Conservation (phyloP, 1,140 invertebrate species). For the Linepithema humile region DNA sequence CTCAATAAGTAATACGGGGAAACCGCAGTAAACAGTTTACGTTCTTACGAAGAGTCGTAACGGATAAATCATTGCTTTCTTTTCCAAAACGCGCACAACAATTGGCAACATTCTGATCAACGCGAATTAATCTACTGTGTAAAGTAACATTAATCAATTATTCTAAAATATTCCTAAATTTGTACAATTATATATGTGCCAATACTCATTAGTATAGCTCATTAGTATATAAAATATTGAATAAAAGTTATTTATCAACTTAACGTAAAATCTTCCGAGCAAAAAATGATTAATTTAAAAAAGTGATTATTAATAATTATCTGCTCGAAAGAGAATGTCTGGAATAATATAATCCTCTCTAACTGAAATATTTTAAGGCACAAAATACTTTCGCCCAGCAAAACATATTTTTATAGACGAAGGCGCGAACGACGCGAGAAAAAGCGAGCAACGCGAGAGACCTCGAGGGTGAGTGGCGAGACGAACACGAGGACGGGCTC, state of each 20-base stretch:
- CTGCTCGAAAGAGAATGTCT: neutral
- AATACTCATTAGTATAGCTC: no score
- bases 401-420: constrained; percentile 56
- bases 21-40: neutral
- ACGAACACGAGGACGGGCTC: constrained; percentile 10
- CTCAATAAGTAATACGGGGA: neutral
- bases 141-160: no score
- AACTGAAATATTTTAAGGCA: neutral
- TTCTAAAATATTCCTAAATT: no score
- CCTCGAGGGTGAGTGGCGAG: neutral
- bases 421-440: constrained; percentile 36
- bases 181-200: neutral
- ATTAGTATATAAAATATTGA: neutral
- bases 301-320: no score
- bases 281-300: neutral
- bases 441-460: constrained; percentile 38
- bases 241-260: neutral
- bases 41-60: no score
- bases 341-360: neutral
- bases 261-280: neutral
- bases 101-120: neutral
- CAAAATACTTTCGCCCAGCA: constrained; percentile 24
- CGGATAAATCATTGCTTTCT: neutral
- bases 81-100: neutral
- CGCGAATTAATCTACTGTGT: no score